Evolutionary conservation across 2,888 invertebrate species (phyloP).

Genomic region (Ectropis crepuscularia): DNA sequence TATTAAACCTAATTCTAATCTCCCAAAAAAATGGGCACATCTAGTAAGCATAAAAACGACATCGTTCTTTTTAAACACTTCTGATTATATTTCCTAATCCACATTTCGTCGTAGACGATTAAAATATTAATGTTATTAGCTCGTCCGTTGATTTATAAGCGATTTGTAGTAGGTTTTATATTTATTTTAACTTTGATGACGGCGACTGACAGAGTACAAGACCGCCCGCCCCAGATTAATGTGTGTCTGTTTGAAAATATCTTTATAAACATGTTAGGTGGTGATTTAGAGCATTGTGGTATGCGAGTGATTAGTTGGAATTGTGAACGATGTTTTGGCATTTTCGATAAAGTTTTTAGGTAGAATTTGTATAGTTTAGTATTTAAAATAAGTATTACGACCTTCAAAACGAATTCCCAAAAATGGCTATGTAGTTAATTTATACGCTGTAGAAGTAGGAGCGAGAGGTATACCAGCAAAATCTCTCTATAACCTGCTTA

Average conservation of each 20-base stretch:
- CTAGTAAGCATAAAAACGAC: not conserved
- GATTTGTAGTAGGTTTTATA: constrained; percentile 16
- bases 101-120: constrained; percentile 31
- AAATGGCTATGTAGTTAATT: too few relatives aligned
- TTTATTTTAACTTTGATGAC: constrained; percentile 34
- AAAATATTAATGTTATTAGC: constrained; percentile 28
- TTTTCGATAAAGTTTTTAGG: not conserved
- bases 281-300: constrained; percentile 12
- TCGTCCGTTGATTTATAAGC: constrained; percentile 24
- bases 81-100: constrained; percentile 13
- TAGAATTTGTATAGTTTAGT: not conserved
- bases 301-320: not conserved
- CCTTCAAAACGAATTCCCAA: too few relatives aligned
- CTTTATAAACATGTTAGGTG: constrained; percentile 23
- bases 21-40: not conserved
- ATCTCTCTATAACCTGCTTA: too few relatives aligned
- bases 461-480: too few relatives aligned
- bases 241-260: constrained; percentile 19
- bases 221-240: constrained; percentile 10
- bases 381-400: too few relatives aligned
- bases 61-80: constrained; percentile 7
- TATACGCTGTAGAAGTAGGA: too few relatives aligned
- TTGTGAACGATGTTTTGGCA: not conserved
- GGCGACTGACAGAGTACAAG: constrained; percentile 16
- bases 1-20: too few relatives aligned